Conservation (phyloP, 2,113 vertebrate species). For the Empidonax alnorum region DNA sequence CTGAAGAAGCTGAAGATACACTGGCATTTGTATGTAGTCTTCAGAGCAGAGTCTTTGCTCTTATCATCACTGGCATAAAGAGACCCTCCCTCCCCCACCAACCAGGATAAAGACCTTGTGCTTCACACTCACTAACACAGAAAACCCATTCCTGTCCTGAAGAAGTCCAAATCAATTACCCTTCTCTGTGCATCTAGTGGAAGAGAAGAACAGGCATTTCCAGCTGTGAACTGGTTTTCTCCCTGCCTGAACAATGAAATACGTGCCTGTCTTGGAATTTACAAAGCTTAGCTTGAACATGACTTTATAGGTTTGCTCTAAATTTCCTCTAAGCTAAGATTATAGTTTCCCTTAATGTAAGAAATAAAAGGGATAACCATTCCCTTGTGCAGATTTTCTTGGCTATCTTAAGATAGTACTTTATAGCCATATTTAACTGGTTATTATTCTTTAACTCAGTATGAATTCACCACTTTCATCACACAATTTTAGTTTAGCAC, state of each 20-base stretch:
- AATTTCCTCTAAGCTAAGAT: slow-evolving; percentile 17
- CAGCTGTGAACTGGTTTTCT: slow-evolving; percentile 52
- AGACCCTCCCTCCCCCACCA: not conserved
- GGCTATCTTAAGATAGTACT: not conserved
- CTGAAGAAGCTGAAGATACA: not conserved
- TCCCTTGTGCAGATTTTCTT: not conserved
- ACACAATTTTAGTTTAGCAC: not conserved
- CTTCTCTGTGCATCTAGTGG: not conserved
- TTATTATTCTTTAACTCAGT: not conserved
- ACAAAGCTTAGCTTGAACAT: slow-evolving; percentile 45
- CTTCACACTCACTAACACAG: slow-evolving; percentile 20
- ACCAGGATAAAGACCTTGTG: not conserved
- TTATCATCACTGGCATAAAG: not conserved
- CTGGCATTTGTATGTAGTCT: not conserved
- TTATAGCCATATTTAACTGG: not conserved
- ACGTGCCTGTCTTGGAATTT: slow-evolving; percentile 28
- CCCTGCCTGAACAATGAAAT: slow-evolving; percentile 35
- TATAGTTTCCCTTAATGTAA: not conserved
- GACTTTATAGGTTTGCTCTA: not conserved
- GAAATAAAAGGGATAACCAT: not conserved
- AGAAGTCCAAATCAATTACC: slow-evolving; percentile 45
- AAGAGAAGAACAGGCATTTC: slow-evolving; percentile 47
- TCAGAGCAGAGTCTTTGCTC: not conserved
- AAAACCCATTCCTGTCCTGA: slow-evolving; percentile 16
- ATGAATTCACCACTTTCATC: not conserved